phyloP scores from a whole-genome alignment of 2,113 vertebrate genomes.

The Neotragus pygmaeus region DNA sequence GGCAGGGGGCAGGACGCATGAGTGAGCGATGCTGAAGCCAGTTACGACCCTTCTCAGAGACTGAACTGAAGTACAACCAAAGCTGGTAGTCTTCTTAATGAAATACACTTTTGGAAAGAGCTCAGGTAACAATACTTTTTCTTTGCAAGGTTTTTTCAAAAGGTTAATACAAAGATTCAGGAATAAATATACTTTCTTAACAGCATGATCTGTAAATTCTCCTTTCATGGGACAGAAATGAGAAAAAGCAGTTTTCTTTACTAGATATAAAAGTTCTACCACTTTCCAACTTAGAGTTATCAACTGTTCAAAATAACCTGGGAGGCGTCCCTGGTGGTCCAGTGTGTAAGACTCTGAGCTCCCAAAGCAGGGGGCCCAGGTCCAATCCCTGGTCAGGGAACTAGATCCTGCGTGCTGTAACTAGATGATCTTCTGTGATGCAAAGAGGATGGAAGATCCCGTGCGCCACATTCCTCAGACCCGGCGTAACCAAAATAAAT shows the following conservation, averaged over 20 bases:
- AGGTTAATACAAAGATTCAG: background rate
- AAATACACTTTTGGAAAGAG: background rate
- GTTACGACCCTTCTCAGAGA: background rate
- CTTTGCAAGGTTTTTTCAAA: background rate
- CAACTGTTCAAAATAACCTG: background rate
- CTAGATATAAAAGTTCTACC: background rate
- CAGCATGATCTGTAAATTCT: background rate
- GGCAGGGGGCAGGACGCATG: background rate
- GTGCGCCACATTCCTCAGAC: background rate
- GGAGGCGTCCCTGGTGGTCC: background rate
- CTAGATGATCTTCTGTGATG: background rate
- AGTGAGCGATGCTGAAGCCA: background rate
- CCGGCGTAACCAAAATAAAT: rapidly evolving
- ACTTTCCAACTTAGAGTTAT: background rate
- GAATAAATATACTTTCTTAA: background rate
- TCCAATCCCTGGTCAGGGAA: background rate
- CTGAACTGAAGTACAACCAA: background rate
- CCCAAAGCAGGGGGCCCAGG: background rate
- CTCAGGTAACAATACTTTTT: background rate
- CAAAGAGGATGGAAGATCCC: background rate
- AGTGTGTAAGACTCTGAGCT: background rate
- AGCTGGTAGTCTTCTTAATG: background rate
- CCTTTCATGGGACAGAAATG: background rate
- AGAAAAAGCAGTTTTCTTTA: background rate
- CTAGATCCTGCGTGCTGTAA: background rate